Conservation (phyloP, 1,140 invertebrate genomes). For the Drosophila kanapiae region DNA sequence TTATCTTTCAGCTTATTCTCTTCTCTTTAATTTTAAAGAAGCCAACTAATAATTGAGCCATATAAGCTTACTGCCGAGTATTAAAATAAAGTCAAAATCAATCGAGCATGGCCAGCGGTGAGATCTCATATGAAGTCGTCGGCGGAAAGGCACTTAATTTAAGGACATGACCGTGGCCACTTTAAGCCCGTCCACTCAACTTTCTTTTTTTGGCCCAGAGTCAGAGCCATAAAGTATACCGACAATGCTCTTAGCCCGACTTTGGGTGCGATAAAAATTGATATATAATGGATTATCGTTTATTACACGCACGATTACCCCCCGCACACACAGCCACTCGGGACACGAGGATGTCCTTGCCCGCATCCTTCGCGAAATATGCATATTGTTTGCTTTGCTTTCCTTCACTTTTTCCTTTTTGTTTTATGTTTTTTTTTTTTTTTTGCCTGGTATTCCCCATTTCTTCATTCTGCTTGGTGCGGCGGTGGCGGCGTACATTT, state of each 20-base stretch:
- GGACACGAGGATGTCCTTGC: conserved; percentile 38
- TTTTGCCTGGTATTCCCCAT: background rate
- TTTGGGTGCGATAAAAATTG: conserved; percentile 61
- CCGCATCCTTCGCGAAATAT: conserved; percentile 30
- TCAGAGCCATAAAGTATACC: conserved; percentile 35
- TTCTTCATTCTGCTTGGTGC: conserved; percentile 19
- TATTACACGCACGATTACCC: conserved; percentile 61
- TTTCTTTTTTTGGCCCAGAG: conserved; percentile 6
- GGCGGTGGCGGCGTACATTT: conserved; percentile 50
- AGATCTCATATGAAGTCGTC: conserved; percentile 23
- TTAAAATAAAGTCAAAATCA: conserved; percentile 30
- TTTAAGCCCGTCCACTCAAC: conserved; percentile 39
- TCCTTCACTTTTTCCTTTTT: conserved; percentile 17
- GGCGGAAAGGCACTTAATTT: conserved; percentile 17
- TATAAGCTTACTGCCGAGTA: background rate
- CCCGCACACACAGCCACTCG: conserved; percentile 2
- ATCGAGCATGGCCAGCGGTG: conserved; percentile 3
- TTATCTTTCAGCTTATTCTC: too few relatives aligned
- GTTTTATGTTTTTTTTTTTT: background rate
- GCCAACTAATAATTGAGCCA: background rate
- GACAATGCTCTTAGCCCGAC: conserved; percentile 40
- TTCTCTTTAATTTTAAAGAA: background rate
- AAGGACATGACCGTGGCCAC: conserved; percentile 17
- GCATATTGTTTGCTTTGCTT: conserved; percentile 48
- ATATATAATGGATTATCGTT: conserved; percentile 64